phyloP scores from a whole-genome alignment of 1,140 invertebrate species.

The Pseudomyrmex dendroicus region DNA sequence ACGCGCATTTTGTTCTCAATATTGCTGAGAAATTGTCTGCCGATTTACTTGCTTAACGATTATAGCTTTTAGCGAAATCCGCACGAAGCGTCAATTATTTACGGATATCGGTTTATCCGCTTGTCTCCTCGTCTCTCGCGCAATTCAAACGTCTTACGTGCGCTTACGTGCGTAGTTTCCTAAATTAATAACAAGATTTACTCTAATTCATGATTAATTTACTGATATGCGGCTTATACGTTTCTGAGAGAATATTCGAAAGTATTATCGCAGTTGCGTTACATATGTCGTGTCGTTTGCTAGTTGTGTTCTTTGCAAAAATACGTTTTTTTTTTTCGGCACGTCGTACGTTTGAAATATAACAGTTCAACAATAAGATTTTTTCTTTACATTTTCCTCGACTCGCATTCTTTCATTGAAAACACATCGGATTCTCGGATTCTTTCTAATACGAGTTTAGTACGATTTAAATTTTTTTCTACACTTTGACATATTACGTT shows the following conservation, averaged over 20 bases:
- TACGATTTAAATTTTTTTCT: neutral
- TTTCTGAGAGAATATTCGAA: conserved; percentile 9
- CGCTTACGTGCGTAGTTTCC: neutral
- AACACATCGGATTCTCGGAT: neutral
- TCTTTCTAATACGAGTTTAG: neutral
- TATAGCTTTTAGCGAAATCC: neutral
- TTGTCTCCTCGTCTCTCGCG: too few relatives aligned
- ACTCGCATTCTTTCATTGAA: neutral
- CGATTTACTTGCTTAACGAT: neutral
- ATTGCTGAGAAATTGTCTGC: neutral
- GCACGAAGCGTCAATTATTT: neutral
- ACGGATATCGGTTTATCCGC: too few relatives aligned
- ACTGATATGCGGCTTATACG: conserved; percentile 5
- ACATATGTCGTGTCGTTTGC: too few relatives aligned
- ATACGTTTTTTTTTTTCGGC: neutral
- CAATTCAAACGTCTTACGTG: neutral
- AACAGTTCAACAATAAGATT: neutral
- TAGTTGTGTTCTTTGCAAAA: too few relatives aligned
- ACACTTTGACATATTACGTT: neutral
- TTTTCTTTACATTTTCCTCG: neutral
- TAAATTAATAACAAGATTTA: conserved; percentile 34
- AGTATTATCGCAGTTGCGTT: neutral
- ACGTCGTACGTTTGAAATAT: neutral
- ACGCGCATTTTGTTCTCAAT: neutral
- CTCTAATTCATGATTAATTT: conserved; percentile 42